These are phyloP conservation scores for Meteorus sp. DNA, from an alignment of 1,140 invertebrate genomes.

Conservation along the genomic window DNA sequence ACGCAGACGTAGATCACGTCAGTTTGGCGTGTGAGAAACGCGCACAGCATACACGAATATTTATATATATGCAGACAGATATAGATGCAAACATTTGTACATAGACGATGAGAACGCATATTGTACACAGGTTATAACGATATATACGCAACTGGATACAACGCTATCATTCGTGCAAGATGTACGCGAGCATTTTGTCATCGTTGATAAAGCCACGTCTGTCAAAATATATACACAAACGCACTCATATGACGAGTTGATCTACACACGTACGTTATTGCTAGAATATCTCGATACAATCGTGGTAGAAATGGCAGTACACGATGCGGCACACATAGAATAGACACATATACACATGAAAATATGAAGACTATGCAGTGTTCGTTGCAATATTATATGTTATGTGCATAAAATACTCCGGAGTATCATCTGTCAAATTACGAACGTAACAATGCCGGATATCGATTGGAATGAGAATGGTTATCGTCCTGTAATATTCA, in stretches of 20 bases:
- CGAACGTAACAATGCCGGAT: constrained; percentile 15
- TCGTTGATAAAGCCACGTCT: constrained; percentile 20
- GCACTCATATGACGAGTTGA: constrained; percentile 17
- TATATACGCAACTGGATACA: constrained; percentile 6
- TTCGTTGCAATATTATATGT: too few relatives aligned
- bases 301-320: background rate
- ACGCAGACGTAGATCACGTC: too few relatives aligned
- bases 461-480: constrained; percentile 14
- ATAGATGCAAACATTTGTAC: too few relatives aligned
- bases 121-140: background rate
- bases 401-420: too few relatives aligned
- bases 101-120: background rate
- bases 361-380: background rate
- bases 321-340: background rate
- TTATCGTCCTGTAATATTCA: constrained; percentile 16
- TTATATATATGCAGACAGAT: too few relatives aligned
- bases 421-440: constrained; percentile 27
- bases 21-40: too few relatives aligned
- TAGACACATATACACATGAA: background rate
- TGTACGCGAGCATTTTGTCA: constrained; percentile 23
- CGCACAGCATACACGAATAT: too few relatives aligned
- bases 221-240: constrained; percentile 24
- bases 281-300: constrained; percentile 17
- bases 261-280: background rate
- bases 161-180: constrained; percentile 17